Evolutionary conservation across 2,888 invertebrate species (phyloP), one percentile per base, ranked within the genome.

Genomic region (Didymodactylos carnosus): DNA sequence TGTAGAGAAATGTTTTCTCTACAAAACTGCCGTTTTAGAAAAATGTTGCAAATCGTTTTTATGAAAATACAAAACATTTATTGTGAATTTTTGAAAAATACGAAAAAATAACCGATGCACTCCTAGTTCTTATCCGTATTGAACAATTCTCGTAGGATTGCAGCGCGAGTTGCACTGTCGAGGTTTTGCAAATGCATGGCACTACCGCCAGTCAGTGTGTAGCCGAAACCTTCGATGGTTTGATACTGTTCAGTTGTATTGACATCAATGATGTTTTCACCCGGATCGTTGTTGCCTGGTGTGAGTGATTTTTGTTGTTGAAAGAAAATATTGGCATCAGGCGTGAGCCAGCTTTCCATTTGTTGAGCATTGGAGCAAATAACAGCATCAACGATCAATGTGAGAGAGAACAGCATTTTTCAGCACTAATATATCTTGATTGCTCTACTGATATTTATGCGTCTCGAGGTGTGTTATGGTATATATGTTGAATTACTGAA

Each of bases 201-300:
- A 41, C 70, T 76, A 72, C 76, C 70, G 39, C 76, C 76, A 29
- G 72, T 71, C 16, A 77, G 41, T 13, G 77, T 76, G 23, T 76
- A 76, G 14, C 77, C 77, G 39, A 77, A 77, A 13, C 77, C 77
- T 19, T 72, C 62, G 16, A 77, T 76, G 29, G 46, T 69, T 62
- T 76, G 76, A 49, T 70, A 70, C 43, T 43, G 41, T 69, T 46
- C n/a, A 14, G 43, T 70, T 27, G 40, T 39, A 23, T 75, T 49
- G 19, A 76, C 72, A 13, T 14, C n/a, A 4, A 62, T 62, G 3
- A 62, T 35, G 5, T 19, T 4, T 35, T 35, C 19, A 8, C 2
- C 1, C 10, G 11, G 3, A 35, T 29, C 1, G 35, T 62, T n/a
- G 10, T 7, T 35, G 11, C n/a, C 35, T 11, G 62, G 35, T n/a